Conservation (phyloP, 2,888 invertebrate genomes). For the Calameuta idolon region DNA sequence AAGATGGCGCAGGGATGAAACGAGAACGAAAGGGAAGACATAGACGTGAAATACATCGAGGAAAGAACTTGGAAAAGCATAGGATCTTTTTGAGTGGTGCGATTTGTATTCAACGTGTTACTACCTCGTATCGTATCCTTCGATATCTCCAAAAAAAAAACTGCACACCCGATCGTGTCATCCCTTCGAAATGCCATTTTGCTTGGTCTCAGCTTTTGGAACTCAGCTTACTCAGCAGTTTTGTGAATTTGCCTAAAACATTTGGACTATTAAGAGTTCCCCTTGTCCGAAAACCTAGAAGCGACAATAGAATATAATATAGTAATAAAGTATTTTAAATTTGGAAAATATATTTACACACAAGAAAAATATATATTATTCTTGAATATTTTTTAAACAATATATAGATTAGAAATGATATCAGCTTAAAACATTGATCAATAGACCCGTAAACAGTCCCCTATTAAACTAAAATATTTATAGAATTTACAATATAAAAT, state of each 20-base stretch:
- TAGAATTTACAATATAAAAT: no score
- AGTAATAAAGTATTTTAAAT: no score
- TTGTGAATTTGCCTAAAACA: background rate
- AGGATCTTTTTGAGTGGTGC: constrained; percentile 34
- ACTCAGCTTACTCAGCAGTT: constrained; percentile 12
- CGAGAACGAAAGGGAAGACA: background rate
- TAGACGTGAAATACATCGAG: background rate
- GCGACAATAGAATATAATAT: background rate
- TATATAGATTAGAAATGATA: no score
- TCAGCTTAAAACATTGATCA: no score
- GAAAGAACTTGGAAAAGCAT: constrained; percentile 2
- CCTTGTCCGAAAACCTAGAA: background rate
- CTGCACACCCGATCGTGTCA: constrained; percentile 28
- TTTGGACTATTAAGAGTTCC: background rate
- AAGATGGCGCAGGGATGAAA: background rate
- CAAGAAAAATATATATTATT: no score
- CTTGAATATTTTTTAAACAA: no score
- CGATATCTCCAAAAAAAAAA: constrained; percentile 40
- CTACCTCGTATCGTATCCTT: constrained; percentile 32
- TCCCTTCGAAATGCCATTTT: constrained; percentile 21
- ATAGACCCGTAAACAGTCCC: no score
- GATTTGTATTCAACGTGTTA: constrained; percentile 44
- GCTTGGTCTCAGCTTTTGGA: constrained; percentile 18
- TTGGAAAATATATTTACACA: no score
- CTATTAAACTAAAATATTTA: no score